Evolutionary conservation across 2,797 vertebrate species (phyloP), one percentile per base, ranked within the genome.

Genomic region (Alectoris magna): DNA sequence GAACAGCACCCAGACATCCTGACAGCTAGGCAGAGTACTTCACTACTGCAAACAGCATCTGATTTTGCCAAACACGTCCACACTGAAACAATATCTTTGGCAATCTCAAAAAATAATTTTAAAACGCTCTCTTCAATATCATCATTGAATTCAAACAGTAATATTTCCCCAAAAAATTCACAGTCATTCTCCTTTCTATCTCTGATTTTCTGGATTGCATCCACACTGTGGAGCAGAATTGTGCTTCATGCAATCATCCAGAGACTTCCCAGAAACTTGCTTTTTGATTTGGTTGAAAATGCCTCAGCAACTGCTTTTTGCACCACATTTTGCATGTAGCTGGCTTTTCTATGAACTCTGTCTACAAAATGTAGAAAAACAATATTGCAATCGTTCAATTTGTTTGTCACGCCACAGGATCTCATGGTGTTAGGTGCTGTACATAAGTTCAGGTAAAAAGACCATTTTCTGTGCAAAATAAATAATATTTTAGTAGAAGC

Each of bases 281-380:
- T 82, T 94, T 94, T 82, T 92, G 93, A 87, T 92, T 81, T 82
- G 63, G 59, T 72, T 91, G 87, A 94, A 96, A 94, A 95, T 71
- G 63, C 82, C 56, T 81, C 70, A 73, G 46, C 16, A 51, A 62
- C 48, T 39, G 10, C 79, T 87, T 92, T 84, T 79, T 75, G 36
- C 29, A 87, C 51, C 63, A 51, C 22, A 76, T 94, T 91, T 92
- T 88, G 14, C 18, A 83, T 23, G 56, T 44, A 73, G 66, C 76
- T 67, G 48, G 22, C 38, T 74, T 89, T 91, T 70, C 70, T 63
- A 34, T 21, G 38, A 90, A 82, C n/a, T 51, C 18, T 55, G 29
- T 49, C 49, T 76, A 23, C 18, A 31, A 85, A 80, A 89, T 39
- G 29, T 9, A 85, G 66, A 91, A 84, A 71, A 41, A 19, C 43